These are phyloP conservation scores for Drosophila bunnanda DNA, from an alignment of 2,888 invertebrate genomes.

Conservation along the genomic window DNA sequence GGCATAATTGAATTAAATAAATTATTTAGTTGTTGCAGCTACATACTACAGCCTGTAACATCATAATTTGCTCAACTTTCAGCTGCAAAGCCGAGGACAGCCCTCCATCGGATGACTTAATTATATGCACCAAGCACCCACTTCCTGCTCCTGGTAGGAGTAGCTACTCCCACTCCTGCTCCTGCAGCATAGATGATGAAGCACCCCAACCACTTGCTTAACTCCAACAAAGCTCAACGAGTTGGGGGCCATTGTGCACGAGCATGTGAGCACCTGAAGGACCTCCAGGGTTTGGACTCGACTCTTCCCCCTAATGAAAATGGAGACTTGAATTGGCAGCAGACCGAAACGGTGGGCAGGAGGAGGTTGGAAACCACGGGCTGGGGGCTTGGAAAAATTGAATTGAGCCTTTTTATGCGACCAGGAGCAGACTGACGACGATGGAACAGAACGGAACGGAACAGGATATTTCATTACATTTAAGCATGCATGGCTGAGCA, in stretches of 20 bases:
- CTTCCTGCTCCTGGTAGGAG: conserved; percentile 10
- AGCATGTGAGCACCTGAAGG: conserved; percentile 46
- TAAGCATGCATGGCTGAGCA: conserved; percentile 73
- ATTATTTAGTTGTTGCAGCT: conserved; percentile 20
- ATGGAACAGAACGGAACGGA: conserved; percentile 30
- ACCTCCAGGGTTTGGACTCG: conserved; percentile 46
- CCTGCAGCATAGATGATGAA: conserved; percentile 16
- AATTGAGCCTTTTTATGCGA: conserved; percentile 78
- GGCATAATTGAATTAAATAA: conserved; percentile 30
- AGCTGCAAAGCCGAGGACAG: conserved; percentile 28
- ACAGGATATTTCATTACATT: conserved; percentile 79
- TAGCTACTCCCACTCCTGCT: conserved; percentile 2
- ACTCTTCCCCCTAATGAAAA: conserved; percentile 51
- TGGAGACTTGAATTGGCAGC: conserved; percentile 68
- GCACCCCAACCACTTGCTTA: conserved; percentile 40
- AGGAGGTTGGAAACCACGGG: conserved; percentile 1
- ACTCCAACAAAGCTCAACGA: conserved; percentile 48
- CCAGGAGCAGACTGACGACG: conserved; percentile 49
- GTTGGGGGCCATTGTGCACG: conserved; percentile 44
- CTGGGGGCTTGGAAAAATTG: conserved; percentile 60
- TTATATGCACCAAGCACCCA: conserved; percentile 56
- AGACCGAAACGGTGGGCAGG: conserved; percentile 55
- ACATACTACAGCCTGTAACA: conserved; percentile 5
- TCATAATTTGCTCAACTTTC: conserved; percentile 35
- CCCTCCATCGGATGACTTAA: conserved; percentile 53